Percentiles rank a stretch among this genome's conserved stretches.
These are phyloP conservation scores for Mythimna pallens DNA, from an alignment of 2,888 invertebrate species.

Conservation along the genomic window DNA sequence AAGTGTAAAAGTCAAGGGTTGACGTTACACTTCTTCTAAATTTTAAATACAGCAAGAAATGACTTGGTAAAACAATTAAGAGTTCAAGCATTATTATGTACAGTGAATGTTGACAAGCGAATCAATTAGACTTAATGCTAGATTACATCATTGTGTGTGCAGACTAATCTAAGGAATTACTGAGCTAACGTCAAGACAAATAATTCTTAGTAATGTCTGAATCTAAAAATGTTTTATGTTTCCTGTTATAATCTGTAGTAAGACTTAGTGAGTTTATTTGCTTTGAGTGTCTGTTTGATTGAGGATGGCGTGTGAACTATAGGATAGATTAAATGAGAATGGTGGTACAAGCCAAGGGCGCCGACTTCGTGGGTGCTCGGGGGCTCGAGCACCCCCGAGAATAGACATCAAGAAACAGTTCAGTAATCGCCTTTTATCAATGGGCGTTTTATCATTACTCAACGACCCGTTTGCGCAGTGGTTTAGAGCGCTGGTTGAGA, in stretches of 20 bases:
- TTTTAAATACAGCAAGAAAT: conserved; percentile 1
- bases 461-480: no score
- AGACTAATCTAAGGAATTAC: conserved; percentile 43
- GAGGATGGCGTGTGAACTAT: background rate
- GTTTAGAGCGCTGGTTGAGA: no score
- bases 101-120: conserved; percentile 42
- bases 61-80: conserved; percentile 16
- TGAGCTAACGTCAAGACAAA: conserved; percentile 28
- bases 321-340: background rate
- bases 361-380: no score
- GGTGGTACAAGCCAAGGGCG: background rate
- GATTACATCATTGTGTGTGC: conserved; percentile 54
- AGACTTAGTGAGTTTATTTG: conserved; percentile 1
- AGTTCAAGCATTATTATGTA: conserved; percentile 20
- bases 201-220: conserved; percentile 36
- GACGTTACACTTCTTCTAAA: background rate
- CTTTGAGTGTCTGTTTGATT: background rate
- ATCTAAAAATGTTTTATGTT: conserved; percentile 47
- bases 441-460: no score
- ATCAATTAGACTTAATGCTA: conserved; percentile 56
- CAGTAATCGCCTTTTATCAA: no score
- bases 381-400: no score
- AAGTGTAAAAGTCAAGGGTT: no score
- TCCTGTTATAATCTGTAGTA: background rate
- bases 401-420: no score